Evolutionary conservation across 2,888 invertebrate species (phyloP).

Genomic region (Mylabris sibirica): DNA sequence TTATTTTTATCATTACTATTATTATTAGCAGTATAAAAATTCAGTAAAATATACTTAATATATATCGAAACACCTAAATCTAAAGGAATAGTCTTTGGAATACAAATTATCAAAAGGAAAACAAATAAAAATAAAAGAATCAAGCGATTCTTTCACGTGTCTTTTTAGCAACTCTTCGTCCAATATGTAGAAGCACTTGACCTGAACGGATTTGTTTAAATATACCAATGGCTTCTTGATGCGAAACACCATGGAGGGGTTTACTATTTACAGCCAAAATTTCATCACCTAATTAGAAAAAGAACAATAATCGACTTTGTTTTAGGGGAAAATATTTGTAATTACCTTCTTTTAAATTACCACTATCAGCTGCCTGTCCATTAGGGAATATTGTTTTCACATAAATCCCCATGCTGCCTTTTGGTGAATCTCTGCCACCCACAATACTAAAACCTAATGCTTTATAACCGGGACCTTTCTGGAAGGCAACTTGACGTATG

Average conservation of each 20-base stretch:
- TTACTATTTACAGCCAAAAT: slow-evolving; percentile 83
- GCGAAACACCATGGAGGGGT: slow-evolving; percentile 77
- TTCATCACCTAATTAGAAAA: slow-evolving; percentile 74
- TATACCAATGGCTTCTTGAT: slow-evolving; percentile 80
- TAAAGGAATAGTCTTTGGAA: slow-evolving; percentile 47
- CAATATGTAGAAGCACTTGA: slow-evolving; percentile 76
- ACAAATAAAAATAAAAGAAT: slow-evolving; percentile 38
- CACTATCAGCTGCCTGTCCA: slow-evolving; percentile 86
- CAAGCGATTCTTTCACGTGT: slow-evolving; percentile 53
- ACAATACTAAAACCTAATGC: slow-evolving; percentile 91
- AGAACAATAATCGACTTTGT: not conserved
- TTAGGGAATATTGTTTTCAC: slow-evolving; percentile 87
- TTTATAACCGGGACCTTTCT: slow-evolving; percentile 84
- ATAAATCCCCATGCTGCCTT: slow-evolving; percentile 88
- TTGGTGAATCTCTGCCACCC: slow-evolving; percentile 86
- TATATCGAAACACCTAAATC: slow-evolving; percentile 31
- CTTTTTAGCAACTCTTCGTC: slow-evolving; percentile 63
- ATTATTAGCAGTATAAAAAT: slow-evolving; percentile 35
- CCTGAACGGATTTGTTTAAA: slow-evolving; percentile 82
- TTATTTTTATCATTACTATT: not conserved
- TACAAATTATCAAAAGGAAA: slow-evolving; percentile 40
- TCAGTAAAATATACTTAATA: slow-evolving; percentile 32
- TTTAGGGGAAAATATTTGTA: not conserved
- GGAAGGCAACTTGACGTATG: slow-evolving; percentile 65
- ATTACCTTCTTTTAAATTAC: slow-evolving; percentile 82